Evolutionary conservation across 2,888 invertebrate species (phyloP), one percentile per base, ranked within the genome.

Genomic region (Crematogaster levior): DNA sequence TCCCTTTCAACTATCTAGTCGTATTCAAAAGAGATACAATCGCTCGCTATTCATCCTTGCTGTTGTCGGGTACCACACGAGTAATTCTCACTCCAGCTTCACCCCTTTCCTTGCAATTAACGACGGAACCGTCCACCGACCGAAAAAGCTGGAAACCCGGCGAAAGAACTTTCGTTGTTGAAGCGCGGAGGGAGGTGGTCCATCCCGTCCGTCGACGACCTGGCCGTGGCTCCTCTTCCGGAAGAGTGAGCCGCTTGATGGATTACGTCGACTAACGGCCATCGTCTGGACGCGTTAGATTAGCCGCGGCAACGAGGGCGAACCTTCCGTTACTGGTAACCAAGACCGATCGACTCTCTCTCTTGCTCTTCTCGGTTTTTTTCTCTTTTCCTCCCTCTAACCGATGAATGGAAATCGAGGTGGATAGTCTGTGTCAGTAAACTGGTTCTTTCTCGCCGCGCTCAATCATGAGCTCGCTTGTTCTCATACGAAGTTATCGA

Each of bases 391-490:
- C 30, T 68, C 7, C 63, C n/a, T 77, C 40, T 43, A 40, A 30
- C 70, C 68, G 68, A 79, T 79, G 77, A 79, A 79, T 79, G 77
- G 56, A 79, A 79, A 79, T 79, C 68, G 77, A 79, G 77, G 77
- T 56, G 70, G 77, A 68, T 79, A 68, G 68, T 68, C 30, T 43
- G 56, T 79, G 77, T 79, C 77, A 56, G 77, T 79, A 79, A 79
- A 79, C 77, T 79, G 77, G 70, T 79, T 79, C 77, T 68, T 79
- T 21, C 70, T 79, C 77, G 70, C 53, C 68, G 77, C 77, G 68
- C 77, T 77, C 77, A 77, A 77, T 77, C 68, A 77, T 77, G 53
- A 40, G 24, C 68, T 68, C 53, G 56, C 77, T 77, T 77, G 77
- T 66, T 77, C 68, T 79, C 77, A 56, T 43, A 24, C 65, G 18